Evolutionary conservation across 1,140 invertebrate genomes (phyloP), one percentile per base, ranked within the genome.

Genomic region (Brachionus manjavacas): DNA sequence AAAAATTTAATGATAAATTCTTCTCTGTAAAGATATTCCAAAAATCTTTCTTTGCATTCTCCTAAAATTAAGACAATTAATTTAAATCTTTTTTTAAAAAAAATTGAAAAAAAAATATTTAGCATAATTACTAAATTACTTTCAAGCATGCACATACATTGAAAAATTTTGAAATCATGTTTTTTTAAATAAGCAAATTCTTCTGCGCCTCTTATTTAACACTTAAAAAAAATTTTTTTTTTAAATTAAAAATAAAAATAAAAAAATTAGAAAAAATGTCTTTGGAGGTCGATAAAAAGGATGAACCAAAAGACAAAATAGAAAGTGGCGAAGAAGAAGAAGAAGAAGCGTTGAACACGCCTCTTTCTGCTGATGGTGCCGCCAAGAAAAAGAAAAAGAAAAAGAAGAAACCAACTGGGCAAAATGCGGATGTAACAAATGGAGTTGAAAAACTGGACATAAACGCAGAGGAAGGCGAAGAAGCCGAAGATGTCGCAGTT

Each of bases 381-480:
- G 68, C 68, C 8, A 89, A 90, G 84, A 90, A 90, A 84, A 90
- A 90, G 74, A 90, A 90, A 85, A 89, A 88, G 85, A 90, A 90
- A 85, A 90, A 90, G 86, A 91, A 91, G 86, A 90, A 90, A 85
- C 86, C 87, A 83, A 87, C 86, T 89, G 14, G 28, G 25, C 35
- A n/a, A 78, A 20, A 12, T 25, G 74, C 28, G n/a, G 74, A 23
- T 72, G 35, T 85, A 76, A 72, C 79, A 76, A 72, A 80, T 85
- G 70, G 52, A 46, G 84, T 55, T 7, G 85, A 86, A 55, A 85
- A 84, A 55, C 85, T 84, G 31, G 85, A 64, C n/a, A 85, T 86
- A 25, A 43, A 84, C 43, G 85, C 80, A 70, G 85, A 86, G 84
- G 84, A 68, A 20, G 85, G 70, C 60, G 86, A 85, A 87, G 85